A percentile compares a stretch with the other conserved stretches of the same genome.
phyloP scores from a whole-genome alignment of 2,888 invertebrate genomes.

The Pandemis corylana region DNA sequence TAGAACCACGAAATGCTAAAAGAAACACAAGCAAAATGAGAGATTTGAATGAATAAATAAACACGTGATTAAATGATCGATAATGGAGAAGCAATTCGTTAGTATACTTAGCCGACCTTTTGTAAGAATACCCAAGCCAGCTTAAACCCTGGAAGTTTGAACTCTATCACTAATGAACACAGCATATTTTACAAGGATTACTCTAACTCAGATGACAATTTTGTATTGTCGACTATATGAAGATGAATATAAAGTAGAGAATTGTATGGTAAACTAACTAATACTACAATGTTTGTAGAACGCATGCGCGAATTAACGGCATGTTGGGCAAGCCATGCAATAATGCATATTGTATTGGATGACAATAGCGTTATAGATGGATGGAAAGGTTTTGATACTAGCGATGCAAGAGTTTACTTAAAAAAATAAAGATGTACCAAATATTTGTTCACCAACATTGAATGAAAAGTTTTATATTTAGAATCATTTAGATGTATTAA shows the following conservation, averaged over 20 bases:
- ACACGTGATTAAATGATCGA: conserved; percentile 19
- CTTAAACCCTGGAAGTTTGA: conserved; percentile 13
- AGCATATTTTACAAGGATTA: neutral
- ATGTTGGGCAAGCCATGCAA: conserved; percentile 69
- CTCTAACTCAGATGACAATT: neutral
- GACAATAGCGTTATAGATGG: conserved; percentile 29
- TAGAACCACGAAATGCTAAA: too few relatives aligned
- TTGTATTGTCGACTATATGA: neutral
- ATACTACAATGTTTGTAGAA: conserved; percentile 51
- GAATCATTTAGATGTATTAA: too few relatives aligned
- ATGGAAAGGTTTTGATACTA: conserved; percentile 23
- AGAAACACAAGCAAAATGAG: neutral
- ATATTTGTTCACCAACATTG: too few relatives aligned
- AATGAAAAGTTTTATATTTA: too few relatives aligned
- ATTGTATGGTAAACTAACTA: neutral
- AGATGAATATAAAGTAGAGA: neutral
- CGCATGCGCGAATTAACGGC: conserved; percentile 70
- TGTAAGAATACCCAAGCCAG: neutral
- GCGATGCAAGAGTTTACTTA: neutral
- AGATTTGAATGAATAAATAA: conserved; percentile 23
- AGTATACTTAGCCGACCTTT: conserved; percentile 24
- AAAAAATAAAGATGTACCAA: neutral
- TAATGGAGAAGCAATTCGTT: conserved; percentile 35
- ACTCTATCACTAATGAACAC: neutral
- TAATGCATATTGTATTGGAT: conserved; percentile 53